Evolutionary conservation across 2,113 vertebrate genomes (phyloP).

Genomic region (Lophius piscatorius): DNA sequence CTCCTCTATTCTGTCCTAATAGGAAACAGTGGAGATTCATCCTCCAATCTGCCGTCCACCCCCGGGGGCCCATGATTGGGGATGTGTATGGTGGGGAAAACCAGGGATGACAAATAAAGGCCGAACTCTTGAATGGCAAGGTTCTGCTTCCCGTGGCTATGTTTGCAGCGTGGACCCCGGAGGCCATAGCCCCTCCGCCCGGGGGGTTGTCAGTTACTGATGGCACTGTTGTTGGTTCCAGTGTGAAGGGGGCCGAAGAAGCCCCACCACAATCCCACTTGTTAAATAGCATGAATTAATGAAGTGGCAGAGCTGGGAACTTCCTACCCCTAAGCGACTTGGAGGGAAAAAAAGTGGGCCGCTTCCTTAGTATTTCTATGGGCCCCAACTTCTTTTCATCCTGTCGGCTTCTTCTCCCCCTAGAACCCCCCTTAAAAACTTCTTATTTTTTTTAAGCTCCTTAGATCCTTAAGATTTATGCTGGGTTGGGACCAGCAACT

Average conservation of each 20-base stretch:
- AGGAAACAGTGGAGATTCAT: slow-evolving; percentile 71
- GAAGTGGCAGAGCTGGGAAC: slow-evolving; percentile 81
- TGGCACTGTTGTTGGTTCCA: slow-evolving; percentile 73
- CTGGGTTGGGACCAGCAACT: slow-evolving; percentile 70
- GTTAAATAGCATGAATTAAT: slow-evolving; percentile 83
- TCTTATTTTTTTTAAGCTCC: slow-evolving; percentile 70
- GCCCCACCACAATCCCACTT: slow-evolving; percentile 74
- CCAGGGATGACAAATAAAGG: slow-evolving; percentile 79
- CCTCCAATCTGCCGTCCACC: slow-evolving; percentile 53
- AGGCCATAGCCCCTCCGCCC: slow-evolving; percentile 73
- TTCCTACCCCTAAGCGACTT: slow-evolving; percentile 74
- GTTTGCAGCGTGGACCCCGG: slow-evolving; percentile 78
- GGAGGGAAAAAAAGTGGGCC: slow-evolving; percentile 66
- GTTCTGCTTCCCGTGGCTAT: slow-evolving; percentile 71
- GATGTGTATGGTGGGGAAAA: slow-evolving; percentile 69
- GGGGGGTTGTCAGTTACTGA: slow-evolving; percentile 80
- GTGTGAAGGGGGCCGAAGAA: slow-evolving; percentile 74
- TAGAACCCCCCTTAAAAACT: slow-evolving; percentile 34
- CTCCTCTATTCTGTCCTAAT: slow-evolving; percentile 54
- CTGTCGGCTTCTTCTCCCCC: slow-evolving; percentile 51
- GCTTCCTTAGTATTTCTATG: slow-evolving; percentile 81
- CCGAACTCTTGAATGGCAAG: slow-evolving; percentile 68
- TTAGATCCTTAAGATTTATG: slow-evolving; percentile 80
- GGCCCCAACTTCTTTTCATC: slow-evolving; percentile 80
- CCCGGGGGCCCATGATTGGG: slow-evolving; percentile 64